Conservation (phyloP, 2,797 vertebrate species). For the Rhinella marina region DNA sequence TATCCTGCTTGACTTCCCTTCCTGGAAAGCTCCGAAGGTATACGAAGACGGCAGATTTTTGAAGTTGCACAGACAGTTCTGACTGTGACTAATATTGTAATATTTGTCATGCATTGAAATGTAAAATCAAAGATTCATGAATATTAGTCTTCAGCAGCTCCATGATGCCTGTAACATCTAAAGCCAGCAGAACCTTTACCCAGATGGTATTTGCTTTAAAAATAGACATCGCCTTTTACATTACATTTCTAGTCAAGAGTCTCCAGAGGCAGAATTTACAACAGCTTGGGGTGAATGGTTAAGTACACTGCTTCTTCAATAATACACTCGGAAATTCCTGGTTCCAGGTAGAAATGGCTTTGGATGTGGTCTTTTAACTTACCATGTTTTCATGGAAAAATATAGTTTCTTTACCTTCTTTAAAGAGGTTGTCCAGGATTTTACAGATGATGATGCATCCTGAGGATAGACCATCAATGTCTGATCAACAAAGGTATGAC, state of each 20-base stretch:
- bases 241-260: not conserved
- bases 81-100: no score
- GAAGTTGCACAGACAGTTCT: no score
- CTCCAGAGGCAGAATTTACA: not conserved
- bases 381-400: not conserved
- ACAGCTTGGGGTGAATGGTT: not conserved
- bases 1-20: no score
- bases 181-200: not conserved
- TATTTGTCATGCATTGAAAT: no score
- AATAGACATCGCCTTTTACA: not conserved
- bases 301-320: not conserved
- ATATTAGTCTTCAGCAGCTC: no score
- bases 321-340: not conserved
- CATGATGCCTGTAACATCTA: not conserved
- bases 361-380: not conserved
- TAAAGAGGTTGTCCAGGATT: no score
- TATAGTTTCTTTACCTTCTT: not conserved
- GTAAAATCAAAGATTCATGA: no score
- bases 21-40: no score
- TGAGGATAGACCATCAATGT: no score
- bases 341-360: conserved; percentile 5
- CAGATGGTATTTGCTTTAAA: not conserved
- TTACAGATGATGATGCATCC: no score
- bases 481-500: no score
- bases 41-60: no score